Conservation (phyloP, 2,888 invertebrate genomes). For the Drosophila suboccidentalis region DNA sequence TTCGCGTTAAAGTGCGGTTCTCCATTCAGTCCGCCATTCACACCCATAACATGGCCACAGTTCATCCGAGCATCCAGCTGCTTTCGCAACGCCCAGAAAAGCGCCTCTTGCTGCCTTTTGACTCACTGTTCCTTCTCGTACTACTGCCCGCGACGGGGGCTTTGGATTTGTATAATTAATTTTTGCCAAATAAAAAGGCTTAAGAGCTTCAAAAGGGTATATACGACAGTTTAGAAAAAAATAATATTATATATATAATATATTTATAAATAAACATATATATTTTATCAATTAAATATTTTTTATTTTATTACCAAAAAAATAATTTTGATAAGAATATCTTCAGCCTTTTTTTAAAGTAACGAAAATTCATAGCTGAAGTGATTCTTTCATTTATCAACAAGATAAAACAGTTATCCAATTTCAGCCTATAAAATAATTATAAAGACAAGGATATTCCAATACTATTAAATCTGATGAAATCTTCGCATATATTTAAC, state of each 20-base stretch:
- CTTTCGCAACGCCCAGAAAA: constrained; percentile 61
- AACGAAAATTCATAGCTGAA: neutral
- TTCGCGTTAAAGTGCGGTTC: constrained; percentile 69
- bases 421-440: too few species aligned
- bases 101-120: constrained; percentile 50
- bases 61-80: constrained; percentile 54
- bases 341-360: neutral
- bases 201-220: neutral
- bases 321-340: neutral
- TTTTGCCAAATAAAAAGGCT: neutral
- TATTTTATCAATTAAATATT: too few species aligned
- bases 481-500: neutral
- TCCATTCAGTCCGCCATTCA: constrained; percentile 60
- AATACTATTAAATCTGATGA: neutral
- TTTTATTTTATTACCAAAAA: too few species aligned
- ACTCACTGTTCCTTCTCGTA: neutral
- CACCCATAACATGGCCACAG: constrained; percentile 59
- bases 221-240: neutral
- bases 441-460: too few species aligned
- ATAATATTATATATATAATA: too few species aligned
- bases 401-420: neutral
- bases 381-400: neutral
- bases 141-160: neutral
- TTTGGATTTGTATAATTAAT: constrained; percentile 47
- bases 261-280: too few species aligned